Conservation (phyloP, 1,140 invertebrate species). For the Vanessa atalanta region DNA sequence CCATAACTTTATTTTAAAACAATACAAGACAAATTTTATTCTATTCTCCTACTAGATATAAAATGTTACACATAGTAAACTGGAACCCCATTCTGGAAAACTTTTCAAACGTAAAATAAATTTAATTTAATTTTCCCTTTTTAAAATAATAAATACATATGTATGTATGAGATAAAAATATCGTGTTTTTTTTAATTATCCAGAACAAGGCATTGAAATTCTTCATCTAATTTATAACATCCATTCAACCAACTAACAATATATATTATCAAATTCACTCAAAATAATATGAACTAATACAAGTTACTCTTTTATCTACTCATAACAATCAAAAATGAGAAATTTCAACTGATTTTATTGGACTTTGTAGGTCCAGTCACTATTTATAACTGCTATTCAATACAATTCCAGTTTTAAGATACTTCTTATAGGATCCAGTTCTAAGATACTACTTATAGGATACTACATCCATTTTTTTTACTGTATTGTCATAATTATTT, state of each 20-base stretch:
- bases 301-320: background rate
- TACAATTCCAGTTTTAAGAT: background rate
- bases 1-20: background rate
- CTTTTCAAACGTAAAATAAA: background rate
- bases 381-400: background rate
- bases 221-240: background rate
- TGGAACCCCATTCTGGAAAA: background rate
- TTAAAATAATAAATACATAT: background rate
- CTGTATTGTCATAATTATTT: background rate
- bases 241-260: background rate
- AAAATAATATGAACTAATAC: background rate
- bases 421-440: too few relatives aligned
- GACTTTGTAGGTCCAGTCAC: background rate
- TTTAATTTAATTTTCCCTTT: background rate
- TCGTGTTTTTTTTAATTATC: background rate
- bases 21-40: background rate
- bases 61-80: background rate
- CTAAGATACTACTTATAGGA: background rate
- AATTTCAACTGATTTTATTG: background rate
- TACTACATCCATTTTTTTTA: background rate
- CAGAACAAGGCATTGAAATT: slow-evolving; percentile 7
- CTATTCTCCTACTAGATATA: background rate
- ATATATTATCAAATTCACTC: background rate
- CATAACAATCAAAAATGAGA: background rate
- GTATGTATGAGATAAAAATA: too few relatives aligned